Evolutionary conservation across 2,113 vertebrate genomes (phyloP).

Genomic region (Toxotes jaculatrix): DNA sequence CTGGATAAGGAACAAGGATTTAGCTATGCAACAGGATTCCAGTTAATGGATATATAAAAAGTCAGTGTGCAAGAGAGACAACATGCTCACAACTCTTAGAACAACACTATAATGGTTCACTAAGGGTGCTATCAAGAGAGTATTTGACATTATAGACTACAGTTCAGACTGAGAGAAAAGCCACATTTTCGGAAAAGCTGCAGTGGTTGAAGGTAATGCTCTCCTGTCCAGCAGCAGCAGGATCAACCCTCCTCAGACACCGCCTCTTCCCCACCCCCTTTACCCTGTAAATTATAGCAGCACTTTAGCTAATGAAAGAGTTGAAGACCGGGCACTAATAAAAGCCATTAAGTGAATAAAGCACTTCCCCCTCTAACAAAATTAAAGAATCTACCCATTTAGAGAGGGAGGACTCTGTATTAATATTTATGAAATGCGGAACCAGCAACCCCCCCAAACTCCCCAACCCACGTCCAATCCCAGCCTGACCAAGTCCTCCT

Average conservation of each 20-base stretch:
- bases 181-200: conserved; percentile 57
- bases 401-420: conserved; percentile 84
- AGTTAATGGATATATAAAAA: conserved; percentile 5
- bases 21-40: conserved; percentile 6
- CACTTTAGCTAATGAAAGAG: conserved; percentile 92
- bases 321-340: conserved; percentile 89
- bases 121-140: neutral
- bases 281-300: conserved; percentile 89
- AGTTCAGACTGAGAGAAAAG: conserved; percentile 28
- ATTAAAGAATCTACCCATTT: conserved; percentile 88
- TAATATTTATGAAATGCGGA: conserved; percentile 91
- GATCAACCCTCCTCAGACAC: conserved; percentile 71
- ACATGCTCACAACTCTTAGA: neutral
- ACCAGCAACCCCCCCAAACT: conserved; percentile 70
- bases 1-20: neutral
- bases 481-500: conserved; percentile 79
- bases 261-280: conserved; percentile 65
- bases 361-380: conserved; percentile 90
- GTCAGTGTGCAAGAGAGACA: conserved; percentile 1
- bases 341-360: conserved; percentile 92
- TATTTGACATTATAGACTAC: conserved; percentile 23
- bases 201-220: conserved; percentile 59
- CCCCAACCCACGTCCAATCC: conserved; percentile 79
- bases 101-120: neutral
- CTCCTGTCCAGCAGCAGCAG: conserved; percentile 65